Evolutionary conservation across 2,888 invertebrate species (phyloP).

Genomic region (Rhopalosiphum nymphaeae): DNA sequence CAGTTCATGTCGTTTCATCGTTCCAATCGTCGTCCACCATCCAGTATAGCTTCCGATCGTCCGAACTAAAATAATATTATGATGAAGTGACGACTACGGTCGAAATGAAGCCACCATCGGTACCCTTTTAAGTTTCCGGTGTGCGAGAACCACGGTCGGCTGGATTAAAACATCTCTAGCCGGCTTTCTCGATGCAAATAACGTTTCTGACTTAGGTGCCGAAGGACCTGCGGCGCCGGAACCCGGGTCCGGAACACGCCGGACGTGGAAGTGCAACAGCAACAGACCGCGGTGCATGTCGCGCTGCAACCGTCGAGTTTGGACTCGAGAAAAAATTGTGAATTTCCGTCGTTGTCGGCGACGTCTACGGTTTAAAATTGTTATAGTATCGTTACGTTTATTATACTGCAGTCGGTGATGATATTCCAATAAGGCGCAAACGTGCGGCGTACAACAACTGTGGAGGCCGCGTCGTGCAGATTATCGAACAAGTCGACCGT

Average conservation of each 20-base stretch:
- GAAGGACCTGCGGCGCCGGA: not conserved
- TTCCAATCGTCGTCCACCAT: not conserved
- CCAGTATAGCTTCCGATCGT: not conserved
- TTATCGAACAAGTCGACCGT: not conserved
- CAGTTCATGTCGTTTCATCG: not conserved
- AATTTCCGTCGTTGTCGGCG: not conserved
- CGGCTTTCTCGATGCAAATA: not conserved
- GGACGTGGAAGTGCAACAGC: conserved; percentile 33
- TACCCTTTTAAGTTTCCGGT: not conserved
- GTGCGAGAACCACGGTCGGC: not conserved
- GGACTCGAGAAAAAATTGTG: not conserved
- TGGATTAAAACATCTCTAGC: not conserved
- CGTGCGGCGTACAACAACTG: not conserved
- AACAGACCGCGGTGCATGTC: conserved; percentile 39
- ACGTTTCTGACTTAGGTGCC: not conserved
- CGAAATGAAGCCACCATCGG: not conserved
- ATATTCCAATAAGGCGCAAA: not conserved
- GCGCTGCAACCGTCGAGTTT: not conserved
- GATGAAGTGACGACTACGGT: not conserved
- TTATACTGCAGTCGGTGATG: not conserved
- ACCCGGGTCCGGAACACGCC: not conserved
- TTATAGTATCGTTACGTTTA: not conserved
- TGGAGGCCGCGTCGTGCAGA: not conserved
- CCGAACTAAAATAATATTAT: not conserved
- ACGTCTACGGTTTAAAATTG: too few species aligned